Evolutionary conservation across 2,797 vertebrate species (phyloP).

Genomic region (Phalloptychus januarius): DNA sequence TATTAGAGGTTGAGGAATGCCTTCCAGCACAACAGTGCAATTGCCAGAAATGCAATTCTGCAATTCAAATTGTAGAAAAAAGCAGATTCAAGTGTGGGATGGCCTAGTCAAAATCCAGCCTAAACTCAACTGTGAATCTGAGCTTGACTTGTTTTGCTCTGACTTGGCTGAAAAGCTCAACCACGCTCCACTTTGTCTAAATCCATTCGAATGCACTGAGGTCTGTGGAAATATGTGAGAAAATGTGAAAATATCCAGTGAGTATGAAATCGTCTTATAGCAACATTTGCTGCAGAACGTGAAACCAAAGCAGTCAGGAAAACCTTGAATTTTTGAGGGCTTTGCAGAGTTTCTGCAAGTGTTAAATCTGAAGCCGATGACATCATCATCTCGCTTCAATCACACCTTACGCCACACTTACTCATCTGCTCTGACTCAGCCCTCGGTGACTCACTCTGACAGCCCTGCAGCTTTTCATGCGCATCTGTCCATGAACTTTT

Average conservation of each 20-base stretch:
- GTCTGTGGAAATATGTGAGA: not conserved
- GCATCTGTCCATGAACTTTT: conserved; percentile 27
- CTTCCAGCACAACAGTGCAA: not conserved
- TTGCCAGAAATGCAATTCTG: not conserved
- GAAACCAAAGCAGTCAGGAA: not conserved
- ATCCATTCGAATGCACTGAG: not conserved
- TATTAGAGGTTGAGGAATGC: not conserved
- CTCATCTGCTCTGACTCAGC: conserved; percentile 52
- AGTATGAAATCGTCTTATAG: too few species aligned
- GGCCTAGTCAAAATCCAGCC: not conserved
- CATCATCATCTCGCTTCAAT: conserved; percentile 1
- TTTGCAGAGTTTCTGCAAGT: conserved; percentile 3
- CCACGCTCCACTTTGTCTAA: not conserved
- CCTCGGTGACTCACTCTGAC: conserved; percentile 47
- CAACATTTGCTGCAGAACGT: not conserved
- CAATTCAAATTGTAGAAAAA: not conserved
- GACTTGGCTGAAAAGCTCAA: not conserved
- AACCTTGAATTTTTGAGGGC: not conserved
- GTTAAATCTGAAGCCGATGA: not conserved
- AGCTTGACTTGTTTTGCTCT: not conserved
- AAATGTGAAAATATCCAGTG: not conserved
- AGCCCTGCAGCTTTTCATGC: conserved; percentile 18
- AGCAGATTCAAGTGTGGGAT: not conserved
- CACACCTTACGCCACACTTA: conserved; percentile 8
- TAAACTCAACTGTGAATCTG: not conserved